A percentile compares a stretch with the other conserved stretches of the same genome.
Evolutionary conservation across 2,797 vertebrate species (phyloP).

Genomic region (Lophotriccus pileatus): DNA sequence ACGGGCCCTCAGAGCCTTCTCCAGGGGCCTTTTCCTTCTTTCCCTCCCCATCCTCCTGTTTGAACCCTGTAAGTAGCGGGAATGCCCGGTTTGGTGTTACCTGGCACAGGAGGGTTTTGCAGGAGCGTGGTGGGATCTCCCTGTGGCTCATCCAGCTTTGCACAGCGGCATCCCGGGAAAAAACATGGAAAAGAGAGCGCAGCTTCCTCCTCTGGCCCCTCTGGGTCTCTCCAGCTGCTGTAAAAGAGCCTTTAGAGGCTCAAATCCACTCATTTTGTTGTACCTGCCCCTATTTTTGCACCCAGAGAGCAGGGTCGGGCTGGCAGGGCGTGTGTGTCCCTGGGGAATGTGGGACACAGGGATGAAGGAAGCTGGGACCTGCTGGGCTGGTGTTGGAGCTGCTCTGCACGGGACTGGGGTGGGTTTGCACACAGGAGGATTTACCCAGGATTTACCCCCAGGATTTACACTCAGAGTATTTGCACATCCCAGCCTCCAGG

Average conservation of each 20-base stretch:
- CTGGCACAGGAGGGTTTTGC: not conserved
- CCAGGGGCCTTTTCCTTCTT: not conserved
- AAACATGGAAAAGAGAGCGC: not conserved
- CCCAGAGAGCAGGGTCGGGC: not conserved
- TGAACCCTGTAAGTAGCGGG: not conserved
- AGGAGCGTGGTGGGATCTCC: fast-evolving
- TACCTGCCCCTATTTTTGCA: not conserved
- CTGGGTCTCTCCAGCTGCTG: not conserved
- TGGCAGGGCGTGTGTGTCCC: fast-evolving
- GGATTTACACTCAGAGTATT: not conserved
- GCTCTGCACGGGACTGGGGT: fast-evolving
- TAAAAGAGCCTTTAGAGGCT: not conserved
- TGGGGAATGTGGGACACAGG: fast-evolving
- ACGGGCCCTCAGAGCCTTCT: fast-evolving
- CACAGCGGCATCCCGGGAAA: fast-evolving
- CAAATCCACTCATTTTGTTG: too few relatives aligned
- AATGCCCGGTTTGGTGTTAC: not conserved
- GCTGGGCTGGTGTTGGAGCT: fast-evolving
- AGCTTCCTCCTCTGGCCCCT: not conserved
- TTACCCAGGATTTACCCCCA: not conserved
- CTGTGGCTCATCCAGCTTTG: fast-evolving
- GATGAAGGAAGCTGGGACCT: not conserved
- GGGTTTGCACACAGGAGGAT: not conserved
- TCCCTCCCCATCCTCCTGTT: not conserved
- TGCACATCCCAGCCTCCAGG: not conserved